Evolutionary conservation across 23 tunicate species (phyloP), one percentile per base, ranked within the genome.

Genomic region (Corella eumyota): DNA sequence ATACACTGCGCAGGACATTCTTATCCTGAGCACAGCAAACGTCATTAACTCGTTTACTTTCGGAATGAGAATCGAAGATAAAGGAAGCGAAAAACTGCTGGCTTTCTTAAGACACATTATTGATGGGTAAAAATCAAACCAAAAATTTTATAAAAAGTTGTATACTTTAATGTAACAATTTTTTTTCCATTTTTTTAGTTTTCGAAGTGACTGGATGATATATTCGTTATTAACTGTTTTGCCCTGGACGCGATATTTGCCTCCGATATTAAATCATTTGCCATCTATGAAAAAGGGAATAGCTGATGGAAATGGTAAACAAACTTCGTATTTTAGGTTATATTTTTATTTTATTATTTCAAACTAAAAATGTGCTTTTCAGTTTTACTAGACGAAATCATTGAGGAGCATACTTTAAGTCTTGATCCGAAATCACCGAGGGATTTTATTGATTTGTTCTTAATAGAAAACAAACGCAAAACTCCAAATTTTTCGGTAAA

Each of bases 221-320:
- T 54, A 54, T 34, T 26, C 29, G 13, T 22, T 54, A 1, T 2
- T 54, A 7, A 7, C 6, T 4, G 60, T 54, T 2, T 32, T 34
- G 1, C 60, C 60, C 31, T 54, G 60, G 60, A 3, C 3, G 26
- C 29, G 60, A 54, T 7, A 4, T 25, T 54, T 54, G 27, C 60
- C 60, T n/a, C n/a, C n/a, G n/a, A n/a, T n/a, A n/a, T n/a, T n/a
- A n/a, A n/a, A n/a, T n/a, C n/a, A n/a, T n/a, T n/a, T n/a, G n/a
- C n/a, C n/a, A n/a, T n/a, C n/a, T n/a, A n/a, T n/a, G n/a, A n/a
- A n/a, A n/a, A n/a, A n/a, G n/a, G n/a, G n/a, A n/a, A n/a, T n/a
- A n/a, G n/a, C n/a, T n/a, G n/a, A n/a, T n/a, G n/a, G n/a, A n/a
- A n/a, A n/a, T n/a, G n/a, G n/a, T n/a, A n/a, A n/a, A n/a, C n/a